Percentiles rank a stretch among this genome's conserved stretches.
Evolutionary conservation across 2,113 vertebrate genomes (phyloP).

Genomic region (Pluvialis apricaria): DNA sequence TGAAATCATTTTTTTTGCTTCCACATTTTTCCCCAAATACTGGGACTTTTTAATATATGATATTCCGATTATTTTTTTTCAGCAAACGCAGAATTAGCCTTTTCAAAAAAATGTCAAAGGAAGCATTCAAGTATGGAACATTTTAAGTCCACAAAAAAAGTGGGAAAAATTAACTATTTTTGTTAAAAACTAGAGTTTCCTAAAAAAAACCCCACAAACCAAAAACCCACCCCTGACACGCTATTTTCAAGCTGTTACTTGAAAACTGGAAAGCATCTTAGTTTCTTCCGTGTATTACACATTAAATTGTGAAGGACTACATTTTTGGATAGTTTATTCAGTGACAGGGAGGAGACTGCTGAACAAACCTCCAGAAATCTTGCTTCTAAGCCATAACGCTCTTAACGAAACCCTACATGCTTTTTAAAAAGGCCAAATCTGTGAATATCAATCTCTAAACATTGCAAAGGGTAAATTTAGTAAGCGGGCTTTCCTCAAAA

Average conservation of each 20-base stretch:
- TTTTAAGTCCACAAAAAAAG: not conserved
- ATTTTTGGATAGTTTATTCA: not conserved
- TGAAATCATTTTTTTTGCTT: not conserved
- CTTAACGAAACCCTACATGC: not conserved
- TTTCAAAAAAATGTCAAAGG: not conserved
- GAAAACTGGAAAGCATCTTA: not conserved
- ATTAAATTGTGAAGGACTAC: not conserved
- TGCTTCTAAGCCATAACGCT: not conserved
- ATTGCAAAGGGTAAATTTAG: not conserved
- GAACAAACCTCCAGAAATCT: not conserved
- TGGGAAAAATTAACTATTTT: not conserved
- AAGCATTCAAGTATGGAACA: not conserved
- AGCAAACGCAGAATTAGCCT: not conserved
- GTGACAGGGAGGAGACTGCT: not conserved
- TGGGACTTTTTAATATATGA: fast-evolving
- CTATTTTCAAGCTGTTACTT: not conserved
- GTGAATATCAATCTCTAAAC: not conserved
- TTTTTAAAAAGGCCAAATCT: not conserved
- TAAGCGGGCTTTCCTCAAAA: not conserved
- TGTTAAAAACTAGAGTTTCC: not conserved
- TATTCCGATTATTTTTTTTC: not conserved
- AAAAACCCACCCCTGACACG: fast-evolving
- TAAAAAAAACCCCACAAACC: not conserved
- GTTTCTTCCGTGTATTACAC: not conserved
- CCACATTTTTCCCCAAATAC: not conserved